phyloP scores from a whole-genome alignment of 1,140 invertebrate genomes.

The Zeugodacus cucurbitae region DNA sequence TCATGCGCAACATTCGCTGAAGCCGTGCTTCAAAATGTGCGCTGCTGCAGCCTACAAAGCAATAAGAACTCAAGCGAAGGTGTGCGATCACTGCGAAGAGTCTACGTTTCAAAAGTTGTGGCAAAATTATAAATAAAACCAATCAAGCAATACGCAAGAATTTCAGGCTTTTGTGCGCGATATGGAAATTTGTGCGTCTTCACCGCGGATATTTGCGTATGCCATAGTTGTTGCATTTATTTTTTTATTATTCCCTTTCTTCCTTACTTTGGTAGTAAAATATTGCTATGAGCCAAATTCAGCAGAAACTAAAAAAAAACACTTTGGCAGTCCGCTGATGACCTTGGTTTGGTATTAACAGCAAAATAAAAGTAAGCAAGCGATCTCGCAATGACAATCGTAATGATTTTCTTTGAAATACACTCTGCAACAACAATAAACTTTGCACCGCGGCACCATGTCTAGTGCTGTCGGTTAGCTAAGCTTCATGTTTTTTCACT shows the following conservation, averaged over 20 bases:
- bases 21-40: background rate
- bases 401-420: conserved; percentile 66
- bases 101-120: background rate
- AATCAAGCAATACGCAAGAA: background rate
- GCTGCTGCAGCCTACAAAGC: background rate
- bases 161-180: background rate
- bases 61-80: background rate
- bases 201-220: background rate
- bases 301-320: background rate
- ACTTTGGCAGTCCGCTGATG: background rate
- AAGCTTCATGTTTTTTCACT: background rate
- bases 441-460: background rate
- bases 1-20: background rate
- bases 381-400: background rate
- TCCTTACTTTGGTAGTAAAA: background rate
- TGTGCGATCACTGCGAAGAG: background rate
- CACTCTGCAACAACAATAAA: conserved; percentile 54
- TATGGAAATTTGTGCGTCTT: conserved; percentile 8
- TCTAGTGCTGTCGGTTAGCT: background rate
- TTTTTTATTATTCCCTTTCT: background rate
- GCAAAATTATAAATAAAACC: background rate
- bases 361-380: background rate
- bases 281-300: background rate
- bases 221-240: background rate
- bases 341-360: background rate